phyloP scores from a whole-genome alignment of 2,797 vertebrate species.

The Diglossa cyanea region DNA sequence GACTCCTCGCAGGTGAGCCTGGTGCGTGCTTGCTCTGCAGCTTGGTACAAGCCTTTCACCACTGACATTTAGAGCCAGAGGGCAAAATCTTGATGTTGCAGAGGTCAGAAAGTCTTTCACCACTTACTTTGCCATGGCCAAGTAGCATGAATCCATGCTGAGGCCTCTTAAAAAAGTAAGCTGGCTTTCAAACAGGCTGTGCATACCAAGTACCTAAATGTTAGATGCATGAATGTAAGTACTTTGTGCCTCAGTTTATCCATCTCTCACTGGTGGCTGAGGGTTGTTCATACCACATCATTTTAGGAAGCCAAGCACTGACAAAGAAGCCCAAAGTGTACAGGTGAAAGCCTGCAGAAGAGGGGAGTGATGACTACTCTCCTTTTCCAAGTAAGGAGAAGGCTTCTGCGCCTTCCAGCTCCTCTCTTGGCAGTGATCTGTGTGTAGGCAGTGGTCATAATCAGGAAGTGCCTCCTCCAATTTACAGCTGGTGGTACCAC shows the following conservation, averaged over 20 bases:
- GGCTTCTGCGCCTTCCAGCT: conserved; percentile 25
- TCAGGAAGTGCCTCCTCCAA: conserved; percentile 70
- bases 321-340: background rate
- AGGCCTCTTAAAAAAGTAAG: background rate
- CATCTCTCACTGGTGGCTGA: background rate
- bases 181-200: background rate
- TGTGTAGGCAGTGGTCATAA: conserved; percentile 68
- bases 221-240: background rate
- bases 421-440: conserved; percentile 52
- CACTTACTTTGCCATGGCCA: background rate
- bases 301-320: background rate
- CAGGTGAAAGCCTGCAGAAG: background rate
- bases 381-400: conserved; percentile 56
- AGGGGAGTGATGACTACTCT: background rate
- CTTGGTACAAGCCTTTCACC: background rate
- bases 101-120: background rate
- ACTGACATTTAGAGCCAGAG: background rate
- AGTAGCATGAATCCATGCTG: background rate
- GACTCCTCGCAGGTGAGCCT: background rate
- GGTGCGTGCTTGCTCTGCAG: rapidly evolving
- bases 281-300: background rate
- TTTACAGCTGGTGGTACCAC: conserved; percentile 70
- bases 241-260: background rate
- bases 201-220: rapidly evolving
- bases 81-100: background rate